These are phyloP conservation scores for Formica selysi DNA, from an alignment of 1,140 invertebrate genomes.

Conservation along the genomic window DNA sequence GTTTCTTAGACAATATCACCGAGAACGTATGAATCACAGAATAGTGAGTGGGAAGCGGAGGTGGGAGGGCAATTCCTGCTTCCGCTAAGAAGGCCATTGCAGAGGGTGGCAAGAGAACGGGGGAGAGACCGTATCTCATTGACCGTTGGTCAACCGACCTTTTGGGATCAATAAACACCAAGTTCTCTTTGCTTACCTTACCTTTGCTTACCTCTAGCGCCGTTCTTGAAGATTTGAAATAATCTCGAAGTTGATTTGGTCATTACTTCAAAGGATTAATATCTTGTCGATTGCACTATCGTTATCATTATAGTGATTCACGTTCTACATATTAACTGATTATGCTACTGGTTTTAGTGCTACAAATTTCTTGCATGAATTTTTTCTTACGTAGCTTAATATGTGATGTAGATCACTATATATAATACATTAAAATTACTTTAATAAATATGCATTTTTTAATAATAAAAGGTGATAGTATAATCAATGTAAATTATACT, in stretches of 20 bases:
- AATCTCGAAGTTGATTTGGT: not conserved
- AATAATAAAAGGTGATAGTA: too few species aligned
- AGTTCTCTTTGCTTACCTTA: conserved; percentile 53
- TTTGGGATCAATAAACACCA: conserved; percentile 84
- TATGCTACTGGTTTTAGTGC: too few species aligned
- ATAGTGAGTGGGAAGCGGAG: conserved; percentile 66
- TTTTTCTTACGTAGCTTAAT: too few species aligned
- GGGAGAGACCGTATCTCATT: conserved; percentile 86
- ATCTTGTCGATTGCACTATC: not conserved
- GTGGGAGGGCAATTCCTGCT: conserved; percentile 73
- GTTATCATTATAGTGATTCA: too few species aligned
- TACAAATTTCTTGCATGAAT: too few species aligned
- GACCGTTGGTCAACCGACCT: conserved; percentile 85
- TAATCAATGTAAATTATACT: too few species aligned
- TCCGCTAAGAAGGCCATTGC: conserved; percentile 80
- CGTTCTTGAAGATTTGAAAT: conserved; percentile 23
- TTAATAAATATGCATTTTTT: too few species aligned
- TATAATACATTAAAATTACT: too few species aligned
- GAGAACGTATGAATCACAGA: conserved; percentile 77
- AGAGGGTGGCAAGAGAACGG: conserved; percentile 72
- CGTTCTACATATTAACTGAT: too few species aligned
- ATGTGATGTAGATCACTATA: too few species aligned
- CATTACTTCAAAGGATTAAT: not conserved
- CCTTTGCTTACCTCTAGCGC: not conserved
- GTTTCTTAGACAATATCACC: conserved; percentile 35